Evolutionary conservation across 2,888 invertebrate genomes (phyloP).

Genomic region (Mythimna impura): DNA sequence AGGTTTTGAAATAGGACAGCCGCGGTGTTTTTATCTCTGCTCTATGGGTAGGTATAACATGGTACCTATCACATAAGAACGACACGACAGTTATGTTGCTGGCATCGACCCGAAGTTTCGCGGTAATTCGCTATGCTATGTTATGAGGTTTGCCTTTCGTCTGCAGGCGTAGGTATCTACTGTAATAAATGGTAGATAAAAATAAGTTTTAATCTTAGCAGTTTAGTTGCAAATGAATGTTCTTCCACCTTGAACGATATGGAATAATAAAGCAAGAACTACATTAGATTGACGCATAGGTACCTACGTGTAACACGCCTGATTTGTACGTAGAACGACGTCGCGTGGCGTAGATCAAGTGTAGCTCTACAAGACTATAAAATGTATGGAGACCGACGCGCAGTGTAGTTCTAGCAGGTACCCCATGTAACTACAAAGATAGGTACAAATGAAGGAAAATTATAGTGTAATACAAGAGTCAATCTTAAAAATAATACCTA

Average conservation of each 20-base stretch:
- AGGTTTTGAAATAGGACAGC: too few relatives aligned
- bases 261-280: background rate
- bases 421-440: too few relatives aligned
- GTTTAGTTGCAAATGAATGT: background rate
- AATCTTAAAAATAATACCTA: too few relatives aligned
- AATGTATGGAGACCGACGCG: too few relatives aligned
- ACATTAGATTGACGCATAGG: too few relatives aligned
- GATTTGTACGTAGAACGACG: too few relatives aligned
- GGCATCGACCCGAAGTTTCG: conserved; percentile 51
- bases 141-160: conserved; percentile 10
- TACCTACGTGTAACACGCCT: too few relatives aligned
- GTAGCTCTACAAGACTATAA: too few relatives aligned
- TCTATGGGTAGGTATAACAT: background rate
- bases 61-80: conserved; percentile 8
- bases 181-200: background rate
- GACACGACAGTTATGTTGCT: conserved; percentile 43
- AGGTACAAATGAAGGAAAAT: too few relatives aligned
- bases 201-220: background rate
- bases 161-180: background rate
- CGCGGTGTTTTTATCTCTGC: background rate
- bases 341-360: too few relatives aligned
- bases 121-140: conserved; percentile 47
- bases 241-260: background rate
- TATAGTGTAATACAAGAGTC: too few relatives aligned
- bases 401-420: too few relatives aligned